Conservation (phyloP, 2,797 vertebrate genomes). For the Tiaroga cobitis region DNA sequence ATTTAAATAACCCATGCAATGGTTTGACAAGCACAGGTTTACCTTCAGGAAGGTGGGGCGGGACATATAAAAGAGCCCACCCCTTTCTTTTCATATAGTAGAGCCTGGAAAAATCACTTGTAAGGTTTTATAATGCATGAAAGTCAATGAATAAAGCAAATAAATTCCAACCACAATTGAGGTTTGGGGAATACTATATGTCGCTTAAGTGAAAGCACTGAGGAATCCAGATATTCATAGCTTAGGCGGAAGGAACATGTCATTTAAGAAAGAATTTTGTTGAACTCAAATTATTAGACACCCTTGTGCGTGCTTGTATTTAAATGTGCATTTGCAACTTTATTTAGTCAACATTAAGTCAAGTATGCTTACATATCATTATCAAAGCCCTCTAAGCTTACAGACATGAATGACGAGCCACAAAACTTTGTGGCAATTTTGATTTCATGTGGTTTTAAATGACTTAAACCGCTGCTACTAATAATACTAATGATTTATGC, state of each 20-base stretch:
- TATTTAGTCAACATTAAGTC: background rate
- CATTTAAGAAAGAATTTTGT: background rate
- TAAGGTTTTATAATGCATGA: background rate
- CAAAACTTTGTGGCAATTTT: background rate
- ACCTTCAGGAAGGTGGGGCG: background rate
- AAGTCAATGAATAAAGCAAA: background rate
- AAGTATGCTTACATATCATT: background rate
- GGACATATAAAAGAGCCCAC: background rate
- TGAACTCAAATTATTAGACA: background rate
- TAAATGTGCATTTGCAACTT: background rate
- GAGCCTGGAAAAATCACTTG: background rate
- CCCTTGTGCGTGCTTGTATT: background rate
- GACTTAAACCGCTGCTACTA: background rate
- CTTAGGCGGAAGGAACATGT: too few relatives aligned
- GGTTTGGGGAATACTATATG: background rate
- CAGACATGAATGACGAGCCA: too few relatives aligned
- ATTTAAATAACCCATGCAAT: background rate
- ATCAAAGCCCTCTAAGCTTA: too few relatives aligned
- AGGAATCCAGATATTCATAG: background rate
- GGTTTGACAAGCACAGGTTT: background rate
- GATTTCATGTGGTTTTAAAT: background rate
- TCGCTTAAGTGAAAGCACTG: background rate
- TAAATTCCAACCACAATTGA: background rate
- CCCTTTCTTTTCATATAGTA: background rate
- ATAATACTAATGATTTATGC: background rate